These are phyloP conservation scores for Fregetta grallaria DNA, from an alignment of 2,113 vertebrate species.

Conservation along the genomic window DNA sequence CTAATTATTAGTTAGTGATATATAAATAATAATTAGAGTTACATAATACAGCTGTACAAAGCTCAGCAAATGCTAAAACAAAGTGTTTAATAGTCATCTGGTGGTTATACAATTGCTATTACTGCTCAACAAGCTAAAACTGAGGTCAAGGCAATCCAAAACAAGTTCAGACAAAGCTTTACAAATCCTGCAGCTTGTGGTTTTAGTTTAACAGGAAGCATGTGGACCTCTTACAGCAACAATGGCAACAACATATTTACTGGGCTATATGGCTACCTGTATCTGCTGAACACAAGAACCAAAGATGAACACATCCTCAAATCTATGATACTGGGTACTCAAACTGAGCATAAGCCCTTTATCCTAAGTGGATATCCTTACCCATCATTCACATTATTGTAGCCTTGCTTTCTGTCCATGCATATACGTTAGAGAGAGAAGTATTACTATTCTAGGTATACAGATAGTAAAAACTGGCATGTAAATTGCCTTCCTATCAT, in stretches of 20 bases:
- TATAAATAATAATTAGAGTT: background rate
- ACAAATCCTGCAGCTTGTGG: background rate
- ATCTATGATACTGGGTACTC: background rate
- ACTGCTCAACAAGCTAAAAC: background rate
- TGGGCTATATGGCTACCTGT: background rate
- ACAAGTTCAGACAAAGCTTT: background rate
- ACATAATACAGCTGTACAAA: background rate
- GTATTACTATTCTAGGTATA: background rate
- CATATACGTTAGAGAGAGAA: background rate
- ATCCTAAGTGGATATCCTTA: background rate
- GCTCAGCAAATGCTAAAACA: background rate
- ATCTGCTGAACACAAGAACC: background rate
- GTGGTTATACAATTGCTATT: background rate
- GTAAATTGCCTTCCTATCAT: background rate
- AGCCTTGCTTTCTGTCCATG: background rate
- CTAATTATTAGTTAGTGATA: background rate
- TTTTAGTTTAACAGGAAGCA: background rate
- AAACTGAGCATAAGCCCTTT: background rate
- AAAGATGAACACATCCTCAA: background rate
- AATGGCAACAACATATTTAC: background rate
- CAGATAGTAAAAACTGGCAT: background rate
- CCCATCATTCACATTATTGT: background rate
- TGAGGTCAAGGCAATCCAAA: background rate
- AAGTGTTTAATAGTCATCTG: background rate
- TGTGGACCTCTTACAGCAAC: background rate